These are phyloP conservation scores for Drosophila mettleri DNA, from an alignment of 2,888 invertebrate genomes.

Conservation along the genomic window DNA sequence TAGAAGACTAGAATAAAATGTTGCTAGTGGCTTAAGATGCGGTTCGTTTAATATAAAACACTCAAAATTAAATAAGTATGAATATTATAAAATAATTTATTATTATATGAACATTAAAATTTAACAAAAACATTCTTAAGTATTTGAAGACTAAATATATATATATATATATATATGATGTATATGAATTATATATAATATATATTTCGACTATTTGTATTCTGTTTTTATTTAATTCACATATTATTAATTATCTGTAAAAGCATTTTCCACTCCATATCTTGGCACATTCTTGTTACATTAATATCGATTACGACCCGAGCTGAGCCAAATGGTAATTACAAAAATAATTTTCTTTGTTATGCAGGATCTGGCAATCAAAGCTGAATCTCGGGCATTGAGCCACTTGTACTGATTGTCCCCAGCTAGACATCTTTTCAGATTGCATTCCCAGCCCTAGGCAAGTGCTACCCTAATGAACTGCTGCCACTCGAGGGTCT, in stretches of 20 bases:
- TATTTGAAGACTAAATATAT: too few relatives aligned
- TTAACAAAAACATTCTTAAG: background rate
- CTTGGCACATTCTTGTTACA: background rate
- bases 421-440: constrained; percentile 24
- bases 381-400: constrained; percentile 18
- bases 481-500: constrained; percentile 53
- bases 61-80: too few relatives aligned
- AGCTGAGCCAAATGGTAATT: constrained; percentile 20
- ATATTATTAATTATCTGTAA: background rate
- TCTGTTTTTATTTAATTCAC: background rate
- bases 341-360: constrained; percentile 33
- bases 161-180: background rate
- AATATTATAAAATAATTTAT: too few relatives aligned
- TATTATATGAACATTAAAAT: background rate
- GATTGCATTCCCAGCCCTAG: constrained; percentile 39
- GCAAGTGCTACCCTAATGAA: constrained; percentile 69
- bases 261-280: background rate
- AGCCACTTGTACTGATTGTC: constrained; percentile 54
- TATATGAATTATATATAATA: background rate
- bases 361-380: constrained; percentile 34
- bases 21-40: background rate
- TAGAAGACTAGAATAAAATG: background rate
- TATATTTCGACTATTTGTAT: background rate
- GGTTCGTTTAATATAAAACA: background rate
- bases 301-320: constrained; percentile 20